These are phyloP conservation scores for Phyllostomus discolor DNA, from an alignment of 2,113 vertebrate genomes.

Conservation along the genomic window DNA sequence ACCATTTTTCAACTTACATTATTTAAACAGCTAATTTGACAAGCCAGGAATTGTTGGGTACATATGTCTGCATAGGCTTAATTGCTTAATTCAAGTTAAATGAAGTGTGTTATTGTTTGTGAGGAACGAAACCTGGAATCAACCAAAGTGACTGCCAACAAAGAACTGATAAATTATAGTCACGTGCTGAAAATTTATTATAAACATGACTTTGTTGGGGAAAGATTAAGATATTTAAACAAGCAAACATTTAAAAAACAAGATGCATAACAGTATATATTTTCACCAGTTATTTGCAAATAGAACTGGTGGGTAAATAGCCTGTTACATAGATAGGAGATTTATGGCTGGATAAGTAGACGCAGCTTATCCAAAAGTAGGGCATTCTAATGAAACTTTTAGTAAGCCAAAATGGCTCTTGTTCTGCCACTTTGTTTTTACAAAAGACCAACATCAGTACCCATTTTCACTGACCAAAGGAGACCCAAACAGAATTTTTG, in stretches of 20 bases:
- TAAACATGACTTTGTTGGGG: neutral
- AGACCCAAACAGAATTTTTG: neutral
- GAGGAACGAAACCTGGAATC: neutral
- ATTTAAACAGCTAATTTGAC: neutral
- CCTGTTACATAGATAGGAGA: neutral
- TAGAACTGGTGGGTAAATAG: neutral
- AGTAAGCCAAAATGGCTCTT: neutral
- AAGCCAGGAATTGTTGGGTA: neutral
- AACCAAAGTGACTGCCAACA: neutral
- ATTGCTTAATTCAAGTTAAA: neutral
- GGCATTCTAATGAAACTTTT: neutral
- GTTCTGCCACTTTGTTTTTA: neutral
- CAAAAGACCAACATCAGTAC: neutral
- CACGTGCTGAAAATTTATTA: neutral
- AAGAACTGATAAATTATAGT: neutral
- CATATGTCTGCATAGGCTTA: neutral
- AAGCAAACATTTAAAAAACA: neutral
- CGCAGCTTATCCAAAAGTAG: neutral
- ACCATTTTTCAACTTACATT: neutral
- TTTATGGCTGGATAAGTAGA: neutral
- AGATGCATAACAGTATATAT: neutral
- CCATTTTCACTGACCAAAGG: neutral
- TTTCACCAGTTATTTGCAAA: neutral
- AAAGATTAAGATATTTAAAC: neutral
- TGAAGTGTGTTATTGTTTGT: neutral